Evolutionary conservation across 2,113 vertebrate genomes (phyloP).

Genomic region (Dicentrarchus labrax): DNA sequence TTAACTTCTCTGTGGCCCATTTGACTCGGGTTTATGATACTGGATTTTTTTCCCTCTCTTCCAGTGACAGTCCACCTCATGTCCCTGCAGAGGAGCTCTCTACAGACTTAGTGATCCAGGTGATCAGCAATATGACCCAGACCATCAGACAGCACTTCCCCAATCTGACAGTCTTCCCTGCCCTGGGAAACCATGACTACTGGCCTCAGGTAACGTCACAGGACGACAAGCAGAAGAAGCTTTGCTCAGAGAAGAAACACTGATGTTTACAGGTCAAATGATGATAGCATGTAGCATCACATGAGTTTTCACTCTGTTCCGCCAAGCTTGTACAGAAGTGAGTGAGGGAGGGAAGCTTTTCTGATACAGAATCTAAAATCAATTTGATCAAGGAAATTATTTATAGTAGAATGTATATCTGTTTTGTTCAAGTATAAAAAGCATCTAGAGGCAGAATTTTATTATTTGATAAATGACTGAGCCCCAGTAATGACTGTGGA

Average conservation of each 20-base stretch:
- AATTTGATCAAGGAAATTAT: neutral
- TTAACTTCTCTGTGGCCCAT: neutral
- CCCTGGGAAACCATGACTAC: slow-evolving; percentile 97
- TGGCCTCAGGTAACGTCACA: slow-evolving; percentile 92
- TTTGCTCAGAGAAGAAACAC: neutral
- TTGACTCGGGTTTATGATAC: neutral
- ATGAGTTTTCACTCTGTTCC: no score
- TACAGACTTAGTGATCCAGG: slow-evolving; percentile 90
- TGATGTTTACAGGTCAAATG: neutral
- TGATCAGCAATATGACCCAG: slow-evolving; percentile 92
- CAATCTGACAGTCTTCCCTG: slow-evolving; percentile 90
- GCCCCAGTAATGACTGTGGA: neutral
- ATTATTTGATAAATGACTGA: neutral
- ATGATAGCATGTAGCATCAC: neutral
- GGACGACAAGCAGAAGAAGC: neutral
- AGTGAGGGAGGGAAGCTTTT: no score
- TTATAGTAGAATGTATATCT: neutral
- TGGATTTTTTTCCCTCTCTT: slow-evolving; percentile 33
- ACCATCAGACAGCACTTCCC: slow-evolving; percentile 89
- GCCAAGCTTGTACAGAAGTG: no score
- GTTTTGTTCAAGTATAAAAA: neutral
- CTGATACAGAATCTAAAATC: no score
- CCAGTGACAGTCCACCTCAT: slow-evolving; percentile 96
- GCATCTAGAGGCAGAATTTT: neutral
- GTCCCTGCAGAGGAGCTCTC: slow-evolving; percentile 90